A percentile compares a stretch with the other conserved stretches of the same genome.
Evolutionary conservation across 2,113 vertebrate species (phyloP).

Genomic region (Xiphophorus couchianus): DNA sequence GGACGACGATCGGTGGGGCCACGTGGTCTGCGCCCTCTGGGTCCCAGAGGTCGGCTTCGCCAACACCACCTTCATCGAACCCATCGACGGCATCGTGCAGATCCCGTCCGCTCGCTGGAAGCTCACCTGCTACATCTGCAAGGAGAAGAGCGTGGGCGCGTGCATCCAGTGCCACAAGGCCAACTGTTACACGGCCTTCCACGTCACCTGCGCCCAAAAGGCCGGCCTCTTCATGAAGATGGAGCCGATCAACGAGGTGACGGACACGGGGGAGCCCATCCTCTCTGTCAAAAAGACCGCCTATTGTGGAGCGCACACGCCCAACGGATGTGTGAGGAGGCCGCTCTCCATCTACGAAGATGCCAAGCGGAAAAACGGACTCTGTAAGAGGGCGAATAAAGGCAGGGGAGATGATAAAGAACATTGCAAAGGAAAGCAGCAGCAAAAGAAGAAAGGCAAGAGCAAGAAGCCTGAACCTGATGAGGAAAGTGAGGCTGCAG

Average conservation of each 20-base stretch:
- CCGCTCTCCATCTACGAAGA: conserved; percentile 92
- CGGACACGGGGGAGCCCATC: conserved; percentile 77
- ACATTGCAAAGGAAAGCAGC: conserved; percentile 86
- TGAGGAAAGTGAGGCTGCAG: conserved; percentile 79
- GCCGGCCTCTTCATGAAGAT: conserved; percentile 97
- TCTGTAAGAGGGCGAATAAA: conserved; percentile 84
- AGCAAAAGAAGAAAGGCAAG: conserved; percentile 87
- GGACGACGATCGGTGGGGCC: conserved; percentile 95
- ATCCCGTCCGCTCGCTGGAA: conserved; percentile 97
- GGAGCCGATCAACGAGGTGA: conserved; percentile 91
- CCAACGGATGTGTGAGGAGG: conserved; percentile 87
- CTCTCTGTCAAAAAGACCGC: conserved; percentile 97
- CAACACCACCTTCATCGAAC: conserved; percentile 96
- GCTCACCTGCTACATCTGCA: conserved; percentile 98
- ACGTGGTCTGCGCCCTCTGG: conserved; percentile 97
- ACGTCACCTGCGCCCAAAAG: conserved; percentile 95
- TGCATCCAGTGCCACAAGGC: conserved; percentile 99
- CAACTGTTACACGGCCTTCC: conserved; percentile 98
- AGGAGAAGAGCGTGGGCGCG: conserved; percentile 94
- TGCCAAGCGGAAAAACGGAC: conserved; percentile 86
- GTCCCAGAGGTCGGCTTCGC: conserved; percentile 98
- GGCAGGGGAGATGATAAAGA: conserved; percentile 57
- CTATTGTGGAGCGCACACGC: conserved; percentile 94
- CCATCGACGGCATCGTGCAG: conserved; percentile 93
- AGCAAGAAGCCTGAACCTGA: conserved; percentile 84